These are phyloP conservation scores for Lagopus muta DNA, from an alignment of 2,113 vertebrate species.

Conservation along the genomic window DNA sequence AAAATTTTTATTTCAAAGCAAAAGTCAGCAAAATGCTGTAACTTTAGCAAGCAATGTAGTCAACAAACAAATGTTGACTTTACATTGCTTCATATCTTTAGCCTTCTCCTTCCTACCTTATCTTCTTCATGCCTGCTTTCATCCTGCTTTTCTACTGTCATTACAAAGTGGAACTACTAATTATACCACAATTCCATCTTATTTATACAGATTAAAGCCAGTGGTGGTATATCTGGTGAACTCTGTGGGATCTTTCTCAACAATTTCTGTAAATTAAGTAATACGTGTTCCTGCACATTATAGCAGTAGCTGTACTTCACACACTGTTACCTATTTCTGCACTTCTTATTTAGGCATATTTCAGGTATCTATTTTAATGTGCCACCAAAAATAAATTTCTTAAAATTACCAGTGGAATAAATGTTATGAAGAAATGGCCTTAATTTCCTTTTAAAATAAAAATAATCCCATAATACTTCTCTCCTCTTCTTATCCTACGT, in stretches of 20 bases:
- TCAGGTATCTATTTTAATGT: not conserved
- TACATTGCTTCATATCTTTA: conserved; percentile 35
- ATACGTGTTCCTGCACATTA: conserved; percentile 31
- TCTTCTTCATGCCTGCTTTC: conserved; percentile 29
- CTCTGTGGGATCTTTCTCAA: conserved; percentile 66
- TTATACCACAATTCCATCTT: conserved; percentile 51
- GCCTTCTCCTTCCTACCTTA: not conserved
- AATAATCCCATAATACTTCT: not conserved
- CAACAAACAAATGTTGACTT: conserved; percentile 61
- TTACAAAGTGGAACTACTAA: conserved; percentile 68
- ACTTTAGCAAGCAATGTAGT: conserved; percentile 22
- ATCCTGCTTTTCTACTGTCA: conserved; percentile 42
- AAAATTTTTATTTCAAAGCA: conserved; percentile 59
- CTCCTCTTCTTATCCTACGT: not conserved
- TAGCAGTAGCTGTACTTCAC: conserved; percentile 46
- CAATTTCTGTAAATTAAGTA: conserved; percentile 74
- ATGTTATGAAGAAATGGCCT: not conserved
- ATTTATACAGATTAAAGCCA: conserved; percentile 72
- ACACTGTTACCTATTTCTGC: conserved; percentile 28
- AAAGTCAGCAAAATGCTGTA: conserved; percentile 54
- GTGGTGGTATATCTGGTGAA: conserved; percentile 54
- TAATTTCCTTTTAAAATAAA: conserved; percentile 2
- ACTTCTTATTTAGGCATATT: not conserved
- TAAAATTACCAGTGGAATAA: not conserved
- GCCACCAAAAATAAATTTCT: not conserved